phyloP scores from a whole-genome alignment of 2,888 invertebrate genomes.

The Hyalella azteca region DNA sequence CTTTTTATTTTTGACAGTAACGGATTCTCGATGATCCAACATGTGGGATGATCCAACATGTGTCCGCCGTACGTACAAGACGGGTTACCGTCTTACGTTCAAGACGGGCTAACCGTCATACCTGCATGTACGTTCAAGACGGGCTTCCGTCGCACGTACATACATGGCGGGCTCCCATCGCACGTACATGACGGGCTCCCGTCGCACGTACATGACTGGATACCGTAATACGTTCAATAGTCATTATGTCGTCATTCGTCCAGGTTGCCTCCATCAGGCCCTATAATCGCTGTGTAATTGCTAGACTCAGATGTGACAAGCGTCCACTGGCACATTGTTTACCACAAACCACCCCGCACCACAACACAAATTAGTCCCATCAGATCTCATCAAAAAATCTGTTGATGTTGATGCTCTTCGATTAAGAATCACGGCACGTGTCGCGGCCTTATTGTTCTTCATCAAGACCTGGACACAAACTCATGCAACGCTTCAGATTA shows the following conservation, averaged over 20 bases:
- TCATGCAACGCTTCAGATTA: not conserved
- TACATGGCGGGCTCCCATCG: too few species aligned
- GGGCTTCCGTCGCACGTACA: too few species aligned
- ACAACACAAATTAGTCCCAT: conserved; percentile 3
- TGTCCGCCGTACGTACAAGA: too few species aligned
- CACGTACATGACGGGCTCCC: too few species aligned
- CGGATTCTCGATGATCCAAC: too few species aligned
- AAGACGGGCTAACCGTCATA: too few species aligned
- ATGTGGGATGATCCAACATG: too few species aligned
- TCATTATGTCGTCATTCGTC: conserved; percentile 1
- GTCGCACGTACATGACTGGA: too few species aligned
- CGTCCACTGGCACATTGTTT: conserved; percentile 35
- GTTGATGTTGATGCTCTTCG: not conserved
- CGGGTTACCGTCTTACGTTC: too few species aligned
- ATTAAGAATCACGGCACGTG: conserved; percentile 5
- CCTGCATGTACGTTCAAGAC: too few species aligned
- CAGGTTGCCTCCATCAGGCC: conserved; percentile 6
- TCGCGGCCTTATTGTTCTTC: not conserved
- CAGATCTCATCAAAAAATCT: conserved; percentile 19
- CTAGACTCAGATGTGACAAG: conserved; percentile 32
- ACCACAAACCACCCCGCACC: conserved; percentile 22
- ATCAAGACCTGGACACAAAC: not conserved
- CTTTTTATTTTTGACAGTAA: too few species aligned
- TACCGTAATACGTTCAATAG: not conserved
- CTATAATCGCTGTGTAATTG: conserved; percentile 39